Base-by-base conservation (phyloP, 2,888 invertebrate genomes). In the Sphecodes monilicornis region DNA sequence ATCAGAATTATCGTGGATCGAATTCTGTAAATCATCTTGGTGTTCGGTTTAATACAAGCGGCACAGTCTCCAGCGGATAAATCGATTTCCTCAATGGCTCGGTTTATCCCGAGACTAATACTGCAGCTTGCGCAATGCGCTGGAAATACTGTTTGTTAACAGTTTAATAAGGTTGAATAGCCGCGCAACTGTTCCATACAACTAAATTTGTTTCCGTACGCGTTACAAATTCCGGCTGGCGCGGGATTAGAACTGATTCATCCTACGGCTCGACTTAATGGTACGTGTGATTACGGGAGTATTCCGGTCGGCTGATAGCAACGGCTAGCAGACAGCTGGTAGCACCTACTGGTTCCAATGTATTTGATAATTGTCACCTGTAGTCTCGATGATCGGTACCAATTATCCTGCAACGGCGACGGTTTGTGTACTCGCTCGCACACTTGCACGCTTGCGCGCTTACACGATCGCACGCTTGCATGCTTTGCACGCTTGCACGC, bases 211-310 rank as follows among this genome's bases (percentile, higher is more conserved):
- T 76, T 72, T 69, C 72, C 60, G 68, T 70, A 26, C 46, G 69
- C 76, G 75, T 72, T 85, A 78, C 76, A 84, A 85, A 86, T 81
- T 76, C 81, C 72, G 69, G 8, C 32, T 57, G 29, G 78, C 78
- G 5, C 57, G 13, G 57, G 78, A 86, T 85, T 81, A 85, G 81
- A 73, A 87, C 87, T 88, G 87, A 91, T 91, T 87, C 84, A 86
- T 89, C 89, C 57, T 83, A 72, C 80, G 26, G 84, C 85, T 86
- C 84, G 85, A 88, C 84, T 89, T 89, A 89, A 90, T 89, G 86
- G 83, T 73, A 90, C 88, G 88, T 88, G 86, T 89, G 90, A 90
- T 91, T 88, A 84, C 78, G 80, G 71, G 88, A 90, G 86, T 86
- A 87, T 85, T 78, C 86, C 46, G 54, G 54, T 22, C 46, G 41